Conservation (phyloP, 2,888 invertebrate genomes). For the Sphaeridia pumilis region DNA sequence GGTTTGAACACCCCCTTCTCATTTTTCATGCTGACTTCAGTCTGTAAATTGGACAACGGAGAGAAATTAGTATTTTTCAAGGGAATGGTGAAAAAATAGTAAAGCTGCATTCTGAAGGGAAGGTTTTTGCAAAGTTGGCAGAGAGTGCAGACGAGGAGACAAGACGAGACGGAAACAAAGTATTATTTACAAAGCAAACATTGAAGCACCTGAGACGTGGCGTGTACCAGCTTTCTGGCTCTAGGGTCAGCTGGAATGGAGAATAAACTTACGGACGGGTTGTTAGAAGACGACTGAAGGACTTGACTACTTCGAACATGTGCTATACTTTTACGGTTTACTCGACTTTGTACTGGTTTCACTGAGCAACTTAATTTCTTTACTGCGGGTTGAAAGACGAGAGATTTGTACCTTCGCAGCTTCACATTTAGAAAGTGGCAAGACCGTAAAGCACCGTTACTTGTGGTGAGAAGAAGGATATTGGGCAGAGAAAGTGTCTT, state of each 20-base stretch:
- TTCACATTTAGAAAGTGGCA: background rate
- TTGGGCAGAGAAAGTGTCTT: background rate
- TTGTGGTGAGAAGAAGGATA: background rate
- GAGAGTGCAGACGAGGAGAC: background rate
- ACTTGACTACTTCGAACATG: background rate
- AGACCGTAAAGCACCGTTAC: background rate
- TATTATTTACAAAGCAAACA: background rate
- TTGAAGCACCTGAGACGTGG: background rate
- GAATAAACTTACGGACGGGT: background rate
- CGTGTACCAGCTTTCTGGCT: constrained; percentile 2
- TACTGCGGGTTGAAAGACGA: background rate
- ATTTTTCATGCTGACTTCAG: constrained; percentile 1
- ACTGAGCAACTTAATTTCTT: constrained; percentile 1
- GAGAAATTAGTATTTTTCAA: too few relatives aligned
- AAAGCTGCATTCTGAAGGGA: too few relatives aligned
- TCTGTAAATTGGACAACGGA: too few relatives aligned
- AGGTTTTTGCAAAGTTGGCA: too few relatives aligned
- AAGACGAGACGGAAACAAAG: background rate
- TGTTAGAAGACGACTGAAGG: background rate
- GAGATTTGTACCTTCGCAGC: constrained; percentile 3
- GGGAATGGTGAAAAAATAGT: too few relatives aligned
- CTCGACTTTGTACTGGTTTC: background rate
- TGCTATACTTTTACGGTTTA: background rate
- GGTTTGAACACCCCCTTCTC: background rate
- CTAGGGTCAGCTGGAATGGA: background rate